Evolutionary conservation across 2,888 invertebrate species (phyloP).

Genomic region (Cosmopolites sordidus): DNA sequence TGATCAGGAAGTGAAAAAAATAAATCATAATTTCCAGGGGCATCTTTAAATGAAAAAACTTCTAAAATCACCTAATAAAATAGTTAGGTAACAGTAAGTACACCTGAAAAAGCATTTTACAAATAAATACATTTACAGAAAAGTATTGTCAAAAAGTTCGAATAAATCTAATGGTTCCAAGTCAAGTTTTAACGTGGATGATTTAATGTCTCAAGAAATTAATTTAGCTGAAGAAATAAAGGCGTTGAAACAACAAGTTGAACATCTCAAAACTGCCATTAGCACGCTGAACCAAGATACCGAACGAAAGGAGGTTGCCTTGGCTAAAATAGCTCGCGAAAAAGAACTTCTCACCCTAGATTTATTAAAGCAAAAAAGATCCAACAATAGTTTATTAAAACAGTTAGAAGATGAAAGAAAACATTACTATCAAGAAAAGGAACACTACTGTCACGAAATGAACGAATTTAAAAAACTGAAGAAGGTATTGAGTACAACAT

Average conservation of each 20-base stretch:
- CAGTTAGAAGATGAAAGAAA: constrained; percentile 55
- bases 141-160: constrained; percentile 35
- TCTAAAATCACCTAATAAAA: constrained; percentile 36
- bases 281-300: constrained; percentile 48
- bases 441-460: constrained; percentile 52
- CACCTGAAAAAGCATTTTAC: neutral
- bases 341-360: constrained; percentile 53
- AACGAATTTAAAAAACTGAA: constrained; percentile 44
- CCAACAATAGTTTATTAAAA: constrained; percentile 50
- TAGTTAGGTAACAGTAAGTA: constrained; percentile 36
- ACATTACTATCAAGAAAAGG: constrained; percentile 55
- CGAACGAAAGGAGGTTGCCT: constrained; percentile 49
- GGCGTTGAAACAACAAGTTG: constrained; percentile 46
- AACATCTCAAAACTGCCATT: constrained; percentile 48
- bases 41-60: constrained; percentile 31
- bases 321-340: constrained; percentile 51
- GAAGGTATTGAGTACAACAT: constrained; percentile 33
- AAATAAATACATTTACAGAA: constrained; percentile 26
- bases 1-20: no score
- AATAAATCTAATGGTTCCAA: constrained; percentile 25
- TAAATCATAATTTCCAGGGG: neutral
- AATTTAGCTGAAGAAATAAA: constrained; percentile 37
- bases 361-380: constrained; percentile 50
- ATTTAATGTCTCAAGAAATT: constrained; percentile 29
- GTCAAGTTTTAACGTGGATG: constrained; percentile 11